phyloP scores from a whole-genome alignment of 2,113 vertebrate species.

The Chrysemys picta region DNA sequence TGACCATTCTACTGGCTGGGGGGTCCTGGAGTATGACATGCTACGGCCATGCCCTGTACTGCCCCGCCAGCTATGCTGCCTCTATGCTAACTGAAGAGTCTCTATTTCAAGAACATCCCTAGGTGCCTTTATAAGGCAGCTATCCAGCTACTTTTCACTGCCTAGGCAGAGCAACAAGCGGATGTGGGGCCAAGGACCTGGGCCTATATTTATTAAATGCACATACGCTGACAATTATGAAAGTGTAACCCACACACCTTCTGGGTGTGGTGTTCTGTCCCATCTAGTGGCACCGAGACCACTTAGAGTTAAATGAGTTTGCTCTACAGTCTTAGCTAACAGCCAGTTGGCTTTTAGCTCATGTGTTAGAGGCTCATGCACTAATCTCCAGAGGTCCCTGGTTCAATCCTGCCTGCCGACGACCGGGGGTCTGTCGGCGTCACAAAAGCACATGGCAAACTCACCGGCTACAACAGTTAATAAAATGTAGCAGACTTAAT shows the following conservation, averaged over 20 bases:
- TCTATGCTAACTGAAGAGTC: neutral
- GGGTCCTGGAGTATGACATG: neutral
- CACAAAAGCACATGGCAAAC: fast-evolving
- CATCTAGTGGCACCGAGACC: too few relatives aligned
- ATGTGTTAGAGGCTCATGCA: too few relatives aligned
- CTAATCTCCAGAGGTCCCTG: too few relatives aligned
- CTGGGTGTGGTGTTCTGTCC: too few relatives aligned
- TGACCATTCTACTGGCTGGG: neutral
- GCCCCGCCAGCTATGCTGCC: neutral
- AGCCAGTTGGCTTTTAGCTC: too few relatives aligned
- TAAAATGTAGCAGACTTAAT: neutral
- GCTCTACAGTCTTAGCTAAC: too few relatives aligned
- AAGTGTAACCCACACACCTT: too few relatives aligned
- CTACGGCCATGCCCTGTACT: neutral
- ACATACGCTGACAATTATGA: fast-evolving
- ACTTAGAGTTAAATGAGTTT: too few relatives aligned
- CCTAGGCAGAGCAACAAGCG: neutral
- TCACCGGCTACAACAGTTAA: neutral
- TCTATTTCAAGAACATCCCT: neutral
- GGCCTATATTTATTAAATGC: neutral
- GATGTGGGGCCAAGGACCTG: fast-evolving
- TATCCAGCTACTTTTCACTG: neutral
- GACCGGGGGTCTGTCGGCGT: too few relatives aligned
- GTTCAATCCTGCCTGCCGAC: too few relatives aligned
- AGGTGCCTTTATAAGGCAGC: neutral